Evolutionary conservation across 2,113 vertebrate species (phyloP), one percentile per base, ranked within the genome.

Genomic region (Calypte anna): DNA sequence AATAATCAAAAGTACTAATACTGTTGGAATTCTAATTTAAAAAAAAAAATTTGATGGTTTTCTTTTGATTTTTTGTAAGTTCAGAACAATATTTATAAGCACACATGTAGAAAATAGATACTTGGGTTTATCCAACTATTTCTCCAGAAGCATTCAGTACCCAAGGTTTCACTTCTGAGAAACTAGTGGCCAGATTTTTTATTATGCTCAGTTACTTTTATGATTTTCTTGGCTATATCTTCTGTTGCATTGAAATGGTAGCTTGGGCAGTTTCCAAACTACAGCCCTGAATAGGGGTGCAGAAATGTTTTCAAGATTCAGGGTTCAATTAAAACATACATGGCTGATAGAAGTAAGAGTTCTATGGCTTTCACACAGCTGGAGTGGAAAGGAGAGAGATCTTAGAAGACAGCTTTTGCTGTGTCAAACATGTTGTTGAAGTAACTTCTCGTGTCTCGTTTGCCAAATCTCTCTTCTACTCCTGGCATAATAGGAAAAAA

Each of bases 221-320:
- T 36, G 9, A 48, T 90, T 66, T 85, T 43, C 6, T 61, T 82
- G 53, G 18, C 48, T 17, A 3, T 55, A 15, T 74, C 22, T 81
- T 83, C 69, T 81, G 33, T 82, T 21, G 12, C 19, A 33, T 61
- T 7, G 6, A 53, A 88, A 50, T 11, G 74, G 23, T 30, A 91
- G 16, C 22, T 59, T 88, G 48, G 53, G 23, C 63, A 74, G 18
- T 74, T 94, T 88, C 72, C 78, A 94, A 81, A 70, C 31, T 30
- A 36, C 1, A 80, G 17, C n/a, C 27, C 28, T n/a, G 23, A 82
- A 62, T 14, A 3, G 10, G 12, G 6, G 7, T 3, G 0, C 23
- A 63, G 38, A 74, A 89, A n/a, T 12, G 19, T 93, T 84, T 76
- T 58, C 23, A 80, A 79, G 88, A 83, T 50, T 62, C 4, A 7